Conservation (phyloP, 2,888 invertebrate species). For the Microctonus hyperodae region DNA sequence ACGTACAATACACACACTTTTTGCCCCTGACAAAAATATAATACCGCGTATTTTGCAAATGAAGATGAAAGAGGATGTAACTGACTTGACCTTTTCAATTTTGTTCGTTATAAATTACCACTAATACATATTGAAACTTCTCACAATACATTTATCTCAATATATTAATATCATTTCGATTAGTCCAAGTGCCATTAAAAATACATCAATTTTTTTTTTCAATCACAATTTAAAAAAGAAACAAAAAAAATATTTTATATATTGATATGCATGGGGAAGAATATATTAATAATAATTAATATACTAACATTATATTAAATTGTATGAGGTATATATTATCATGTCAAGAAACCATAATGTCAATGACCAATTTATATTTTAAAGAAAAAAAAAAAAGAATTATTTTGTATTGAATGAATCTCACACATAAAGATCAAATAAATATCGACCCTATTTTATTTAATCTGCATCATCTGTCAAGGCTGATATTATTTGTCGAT, state of each 20-base stretch:
- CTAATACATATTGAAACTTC: background rate
- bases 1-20: background rate
- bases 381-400: background rate
- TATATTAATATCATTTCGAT: background rate
- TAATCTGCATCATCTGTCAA: background rate
- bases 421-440: background rate
- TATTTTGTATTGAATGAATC: background rate
- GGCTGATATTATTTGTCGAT: background rate
- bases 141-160: background rate
- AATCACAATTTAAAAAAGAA: too few relatives aligned
- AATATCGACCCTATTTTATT: background rate
- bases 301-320: background rate
- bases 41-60: slow-evolving; percentile 5
- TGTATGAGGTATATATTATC: background rate
- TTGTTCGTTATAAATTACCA: background rate
- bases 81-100: slow-evolving; percentile 17
- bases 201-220: background rate
- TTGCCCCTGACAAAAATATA: slow-evolving; percentile 9
- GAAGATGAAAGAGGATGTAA: slow-evolving; percentile 3
- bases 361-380: slow-evolving; percentile 1
- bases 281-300: background rate
- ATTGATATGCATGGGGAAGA: background rate
- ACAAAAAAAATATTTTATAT: background rate
- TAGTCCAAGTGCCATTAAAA: background rate
- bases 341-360: background rate